These are phyloP conservation scores for Dryobates pubescens DNA, from an alignment of 2,797 vertebrate genomes.

Conservation along the genomic window DNA sequence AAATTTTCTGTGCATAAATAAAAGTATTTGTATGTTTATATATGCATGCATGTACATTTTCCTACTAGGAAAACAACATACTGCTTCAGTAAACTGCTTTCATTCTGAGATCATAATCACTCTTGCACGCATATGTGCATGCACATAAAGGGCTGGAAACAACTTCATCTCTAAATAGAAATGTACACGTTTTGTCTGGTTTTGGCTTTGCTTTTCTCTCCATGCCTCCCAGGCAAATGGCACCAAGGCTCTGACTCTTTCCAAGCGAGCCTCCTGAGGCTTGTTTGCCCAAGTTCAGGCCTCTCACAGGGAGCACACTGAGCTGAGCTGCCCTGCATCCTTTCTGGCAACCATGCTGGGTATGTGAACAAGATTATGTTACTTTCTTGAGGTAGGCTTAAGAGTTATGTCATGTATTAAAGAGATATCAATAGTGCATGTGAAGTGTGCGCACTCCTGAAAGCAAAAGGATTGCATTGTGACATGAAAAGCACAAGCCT, in stretches of 20 bases:
- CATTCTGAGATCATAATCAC: conserved; percentile 47
- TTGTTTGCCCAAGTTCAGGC: conserved; percentile 45
- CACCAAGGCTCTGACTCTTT: conserved; percentile 51
- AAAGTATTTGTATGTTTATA: not conserved
- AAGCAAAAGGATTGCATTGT: conserved; percentile 16
- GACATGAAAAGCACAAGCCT: conserved; percentile 40
- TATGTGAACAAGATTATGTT: conserved; percentile 30
- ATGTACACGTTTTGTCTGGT: not conserved
- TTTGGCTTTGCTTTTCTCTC: conserved; percentile 52
- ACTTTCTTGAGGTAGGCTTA: conserved; percentile 7
- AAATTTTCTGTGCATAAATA: not conserved
- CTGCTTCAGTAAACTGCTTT: conserved; percentile 44
- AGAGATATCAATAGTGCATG: conserved; percentile 49
- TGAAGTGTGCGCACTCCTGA: not conserved
- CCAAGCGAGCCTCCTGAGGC: conserved; percentile 44
- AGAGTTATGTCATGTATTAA: conserved; percentile 22
- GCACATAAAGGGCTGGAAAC: conserved; percentile 35
- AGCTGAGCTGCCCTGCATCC: conserved; percentile 17
- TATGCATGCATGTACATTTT: not conserved
- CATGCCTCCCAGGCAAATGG: conserved; percentile 66
- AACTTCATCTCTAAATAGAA: conserved; percentile 43
- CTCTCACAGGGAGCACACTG: conserved; percentile 21
- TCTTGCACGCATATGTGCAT: conserved; percentile 41
- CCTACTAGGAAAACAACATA: not conserved
- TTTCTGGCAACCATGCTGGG: not conserved